A percentile compares a stretch with the other conserved stretches of the same genome.
These are phyloP conservation scores for Halocynthia roretzi DNA, from an alignment of 23 tunicate species.

Conservation along the genomic window DNA sequence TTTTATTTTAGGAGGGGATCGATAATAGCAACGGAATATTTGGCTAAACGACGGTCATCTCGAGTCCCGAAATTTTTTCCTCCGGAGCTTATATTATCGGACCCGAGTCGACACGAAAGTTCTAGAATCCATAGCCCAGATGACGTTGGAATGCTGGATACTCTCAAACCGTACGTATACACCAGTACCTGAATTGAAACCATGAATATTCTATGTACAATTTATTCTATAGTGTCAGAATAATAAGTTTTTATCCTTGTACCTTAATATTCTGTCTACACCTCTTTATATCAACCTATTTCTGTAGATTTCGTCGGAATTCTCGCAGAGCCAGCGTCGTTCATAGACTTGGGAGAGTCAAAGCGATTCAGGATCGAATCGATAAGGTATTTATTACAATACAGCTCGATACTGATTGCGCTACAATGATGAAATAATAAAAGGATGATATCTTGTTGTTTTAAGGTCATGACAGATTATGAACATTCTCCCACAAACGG, in stretches of 20 bases:
- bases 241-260: too few species aligned
- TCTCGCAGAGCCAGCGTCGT: conserved; percentile 26
- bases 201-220: too few species aligned
- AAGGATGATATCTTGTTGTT: too few species aligned
- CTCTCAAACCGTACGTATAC: too few species aligned
- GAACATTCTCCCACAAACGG: conserved; percentile 29
- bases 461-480: conserved; percentile 36
- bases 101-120: too few species aligned
- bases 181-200: too few species aligned
- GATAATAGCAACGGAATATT: conserved; percentile 33
- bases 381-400: conserved; percentile 17
- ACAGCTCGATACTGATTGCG: not conserved
- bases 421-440: not conserved
- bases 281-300: too few species aligned
- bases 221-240: too few species aligned
- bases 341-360: conserved; percentile 23
- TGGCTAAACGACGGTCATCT: conserved; percentile 28
- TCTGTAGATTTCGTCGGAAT: too few species aligned
- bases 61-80: conserved; percentile 1
- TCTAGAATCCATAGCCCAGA: too few species aligned
- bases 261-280: too few species aligned
- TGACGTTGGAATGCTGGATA: too few species aligned
- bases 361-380: conserved; percentile 40
- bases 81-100: conserved; percentile 6
- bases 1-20: conserved; percentile 19